Conservation (phyloP, 1,140 invertebrate genomes). For the Drosophila sechellia region DNA sequence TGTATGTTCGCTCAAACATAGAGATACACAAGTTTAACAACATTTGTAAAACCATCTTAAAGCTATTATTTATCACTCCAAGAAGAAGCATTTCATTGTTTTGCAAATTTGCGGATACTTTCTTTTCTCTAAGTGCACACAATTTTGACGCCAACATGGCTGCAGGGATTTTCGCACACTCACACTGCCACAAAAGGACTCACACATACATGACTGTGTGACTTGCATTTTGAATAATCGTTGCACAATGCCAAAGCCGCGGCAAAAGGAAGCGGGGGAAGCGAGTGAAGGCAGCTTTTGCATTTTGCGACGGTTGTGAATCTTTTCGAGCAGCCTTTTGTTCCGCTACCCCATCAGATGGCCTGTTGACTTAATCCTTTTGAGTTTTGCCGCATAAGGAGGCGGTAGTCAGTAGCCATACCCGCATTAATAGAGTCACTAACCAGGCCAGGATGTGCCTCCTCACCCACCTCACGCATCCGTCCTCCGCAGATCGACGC, state of each 20-base stretch:
- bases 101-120: too few relatives aligned
- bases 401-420: slow-evolving; percentile 4
- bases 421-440: slow-evolving; percentile 62
- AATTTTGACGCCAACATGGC: slow-evolving; percentile 75
- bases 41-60: too few relatives aligned
- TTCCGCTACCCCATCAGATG: slow-evolving; percentile 13
- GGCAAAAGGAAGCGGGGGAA: not conserved
- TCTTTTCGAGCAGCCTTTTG: slow-evolving; percentile 61
- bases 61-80: too few relatives aligned
- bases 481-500: not conserved
- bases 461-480: not conserved
- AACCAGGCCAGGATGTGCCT: slow-evolving; percentile 1
- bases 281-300: slow-evolving; percentile 60
- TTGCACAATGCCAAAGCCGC: slow-evolving; percentile 27
- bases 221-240: slow-evolving; percentile 82
- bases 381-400: slow-evolving; percentile 81
- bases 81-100: too few relatives aligned
- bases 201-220: slow-evolving; percentile 45
- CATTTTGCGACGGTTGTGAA: slow-evolving; percentile 74
- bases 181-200: slow-evolving; percentile 32
- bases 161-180: slow-evolving; percentile 65
- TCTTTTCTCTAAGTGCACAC: slow-evolving; percentile 14
- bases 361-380: slow-evolving; percentile 76
- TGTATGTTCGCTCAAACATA: too few relatives aligned
- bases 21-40: too few relatives aligned